These are phyloP conservation scores for Euzetes globulus DNA, from an alignment of 2,888 invertebrate genomes.

Conservation along the genomic window DNA sequence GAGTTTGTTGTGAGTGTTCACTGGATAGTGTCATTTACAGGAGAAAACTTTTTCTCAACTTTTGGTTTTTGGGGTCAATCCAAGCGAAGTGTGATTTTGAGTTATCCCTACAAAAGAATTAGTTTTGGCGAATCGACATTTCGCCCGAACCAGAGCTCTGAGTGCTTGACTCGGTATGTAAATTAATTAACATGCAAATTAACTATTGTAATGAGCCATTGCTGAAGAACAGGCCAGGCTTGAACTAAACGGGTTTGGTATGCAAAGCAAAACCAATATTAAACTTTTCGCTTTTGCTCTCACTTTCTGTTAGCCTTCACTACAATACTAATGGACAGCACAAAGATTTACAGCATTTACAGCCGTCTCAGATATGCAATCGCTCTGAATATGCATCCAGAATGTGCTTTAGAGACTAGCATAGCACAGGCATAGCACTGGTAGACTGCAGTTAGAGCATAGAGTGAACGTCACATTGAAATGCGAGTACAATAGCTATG, in stretches of 20 bases:
- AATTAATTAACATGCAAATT: slow-evolving; percentile 31
- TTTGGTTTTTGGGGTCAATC: slow-evolving; percentile 26
- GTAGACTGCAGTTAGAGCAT: background rate
- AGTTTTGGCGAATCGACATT: background rate
- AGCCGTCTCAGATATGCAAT: background rate
- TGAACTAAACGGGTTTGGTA: slow-evolving; percentile 10
- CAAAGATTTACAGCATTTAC: slow-evolving; percentile 27
- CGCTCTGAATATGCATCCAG: background rate
- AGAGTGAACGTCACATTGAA: background rate
- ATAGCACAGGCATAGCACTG: background rate
- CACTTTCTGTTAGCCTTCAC: background rate
- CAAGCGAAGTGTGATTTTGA: slow-evolving; percentile 23
- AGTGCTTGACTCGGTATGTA: slow-evolving; percentile 18
- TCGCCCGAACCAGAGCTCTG: background rate
- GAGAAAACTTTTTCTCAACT: slow-evolving; percentile 27
- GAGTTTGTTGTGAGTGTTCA: background rate
- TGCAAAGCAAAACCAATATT: slow-evolving; percentile 28
- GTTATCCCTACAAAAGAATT: slow-evolving; percentile 4
- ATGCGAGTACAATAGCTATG: background rate
- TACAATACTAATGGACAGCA: slow-evolving; percentile 25
- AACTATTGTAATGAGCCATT: slow-evolving; percentile 29
- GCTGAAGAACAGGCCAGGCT: background rate
- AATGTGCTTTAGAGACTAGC: background rate
- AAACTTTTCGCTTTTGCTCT: background rate
- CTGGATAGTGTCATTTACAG: slow-evolving; percentile 30